These are phyloP conservation scores for Philotrypesis tridentata DNA, from an alignment of 1,140 invertebrate genomes.

Conservation along the genomic window DNA sequence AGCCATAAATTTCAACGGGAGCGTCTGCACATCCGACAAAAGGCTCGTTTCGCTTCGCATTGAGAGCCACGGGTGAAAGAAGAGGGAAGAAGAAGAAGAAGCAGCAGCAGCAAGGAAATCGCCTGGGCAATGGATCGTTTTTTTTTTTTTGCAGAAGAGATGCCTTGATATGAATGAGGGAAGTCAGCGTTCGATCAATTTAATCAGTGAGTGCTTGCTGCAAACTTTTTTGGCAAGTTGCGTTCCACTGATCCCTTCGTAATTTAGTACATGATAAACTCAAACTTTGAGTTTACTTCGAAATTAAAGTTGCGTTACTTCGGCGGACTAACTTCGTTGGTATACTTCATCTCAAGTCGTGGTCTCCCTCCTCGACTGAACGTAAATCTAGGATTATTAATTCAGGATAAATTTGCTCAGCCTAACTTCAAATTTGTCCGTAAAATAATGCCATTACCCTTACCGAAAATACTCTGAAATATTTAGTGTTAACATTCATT, in stretches of 20 bases:
- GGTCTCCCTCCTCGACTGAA: not conserved
- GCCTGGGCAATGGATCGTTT: not conserved
- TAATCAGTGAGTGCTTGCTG: too few relatives aligned
- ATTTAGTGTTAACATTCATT: too few relatives aligned
- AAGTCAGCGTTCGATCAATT: too few relatives aligned
- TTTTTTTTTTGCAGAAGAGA: not conserved
- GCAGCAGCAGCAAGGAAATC: too few relatives aligned
- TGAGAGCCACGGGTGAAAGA: not conserved
- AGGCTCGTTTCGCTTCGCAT: slow-evolving; percentile 6
- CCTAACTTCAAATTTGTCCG: too few relatives aligned
- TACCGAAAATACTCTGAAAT: too few relatives aligned
- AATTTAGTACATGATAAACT: too few relatives aligned
- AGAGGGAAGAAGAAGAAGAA: too few relatives aligned
- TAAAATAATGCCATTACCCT: too few relatives aligned
- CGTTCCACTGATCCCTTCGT: too few relatives aligned
- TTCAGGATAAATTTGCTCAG: not conserved
- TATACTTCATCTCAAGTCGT: not conserved
- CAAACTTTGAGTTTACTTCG: not conserved
- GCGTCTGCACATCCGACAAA: slow-evolving; percentile 27
- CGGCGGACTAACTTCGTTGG: not conserved
- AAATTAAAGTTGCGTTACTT: not conserved
- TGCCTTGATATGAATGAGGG: too few relatives aligned
- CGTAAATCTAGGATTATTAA: not conserved
- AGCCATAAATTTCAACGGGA: slow-evolving; percentile 19
- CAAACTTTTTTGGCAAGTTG: too few relatives aligned